Evolutionary conservation across 2,113 vertebrate genomes (phyloP).

Genomic region (Hipposideros armiger): DNA sequence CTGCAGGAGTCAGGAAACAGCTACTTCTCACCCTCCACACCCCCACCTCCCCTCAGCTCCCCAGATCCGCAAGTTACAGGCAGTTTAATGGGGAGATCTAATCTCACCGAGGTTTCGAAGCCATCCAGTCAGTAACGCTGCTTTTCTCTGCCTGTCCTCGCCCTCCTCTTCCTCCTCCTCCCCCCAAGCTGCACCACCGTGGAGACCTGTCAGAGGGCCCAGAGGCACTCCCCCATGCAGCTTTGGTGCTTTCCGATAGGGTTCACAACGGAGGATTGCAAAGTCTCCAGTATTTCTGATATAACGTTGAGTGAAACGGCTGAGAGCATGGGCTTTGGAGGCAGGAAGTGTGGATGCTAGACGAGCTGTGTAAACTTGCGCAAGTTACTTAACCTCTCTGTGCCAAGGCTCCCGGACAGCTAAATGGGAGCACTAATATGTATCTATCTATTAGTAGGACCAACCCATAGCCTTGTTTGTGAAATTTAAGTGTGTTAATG

Average conservation of each 20-base stretch:
- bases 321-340: background rate
- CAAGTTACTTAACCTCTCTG: background rate
- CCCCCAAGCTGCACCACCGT: background rate
- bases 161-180: background rate
- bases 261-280: background rate
- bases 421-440: background rate
- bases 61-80: conserved; percentile 10
- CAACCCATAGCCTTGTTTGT: background rate
- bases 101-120: conserved; percentile 69
- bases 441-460: background rate
- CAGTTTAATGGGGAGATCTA: conserved; percentile 74
- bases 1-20: background rate
- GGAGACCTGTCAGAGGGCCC: background rate
- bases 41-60: background rate
- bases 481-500: background rate
- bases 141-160: background rate
- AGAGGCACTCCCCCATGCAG: background rate
- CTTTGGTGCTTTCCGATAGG: background rate
- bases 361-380: background rate
- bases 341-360: background rate
- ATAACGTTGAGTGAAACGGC: background rate
- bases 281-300: background rate
- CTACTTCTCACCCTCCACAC: background rate
- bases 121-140: background rate
- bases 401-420: background rate